phyloP scores from a whole-genome alignment of 1,140 invertebrate species.

The Anastatus disparis region DNA sequence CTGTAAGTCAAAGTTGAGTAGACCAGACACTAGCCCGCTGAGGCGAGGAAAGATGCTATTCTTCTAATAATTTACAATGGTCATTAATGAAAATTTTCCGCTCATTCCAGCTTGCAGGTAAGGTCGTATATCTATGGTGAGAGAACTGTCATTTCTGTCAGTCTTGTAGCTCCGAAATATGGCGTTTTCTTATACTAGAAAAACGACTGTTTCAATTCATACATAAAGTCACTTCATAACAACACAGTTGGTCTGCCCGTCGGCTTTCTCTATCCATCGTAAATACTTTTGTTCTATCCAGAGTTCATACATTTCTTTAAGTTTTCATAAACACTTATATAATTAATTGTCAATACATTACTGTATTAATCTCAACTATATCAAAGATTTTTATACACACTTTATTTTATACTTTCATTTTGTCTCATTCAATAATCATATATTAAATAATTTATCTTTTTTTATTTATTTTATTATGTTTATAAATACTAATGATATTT shows the following conservation, averaged over 20 bases:
- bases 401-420: background rate
- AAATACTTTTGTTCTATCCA: background rate
- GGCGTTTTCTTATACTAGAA: background rate
- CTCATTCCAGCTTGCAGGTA: constrained; percentile 40
- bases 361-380: too few species aligned
- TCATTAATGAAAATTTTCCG: constrained; percentile 50
- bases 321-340: too few species aligned
- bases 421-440: background rate
- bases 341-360: too few species aligned
- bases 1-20: too few species aligned
- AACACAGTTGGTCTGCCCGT: background rate
- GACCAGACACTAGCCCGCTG: too few species aligned
- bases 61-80: constrained; percentile 46
- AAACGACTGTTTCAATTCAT: too few species aligned
- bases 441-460: too few species aligned
- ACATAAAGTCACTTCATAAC: background rate
- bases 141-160: constrained; percentile 1
- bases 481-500: too few species aligned
- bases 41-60: constrained; percentile 41
- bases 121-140: constrained; percentile 43
- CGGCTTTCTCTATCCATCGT: constrained; percentile 14
- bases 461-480: too few species aligned
- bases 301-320: too few species aligned
- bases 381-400: too few species aligned
- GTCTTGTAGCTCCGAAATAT: background rate